Evolutionary conservation across 2,797 vertebrate species (phyloP), one percentile per base, ranked within the genome.

Genomic region (Sus cebifrons): DNA sequence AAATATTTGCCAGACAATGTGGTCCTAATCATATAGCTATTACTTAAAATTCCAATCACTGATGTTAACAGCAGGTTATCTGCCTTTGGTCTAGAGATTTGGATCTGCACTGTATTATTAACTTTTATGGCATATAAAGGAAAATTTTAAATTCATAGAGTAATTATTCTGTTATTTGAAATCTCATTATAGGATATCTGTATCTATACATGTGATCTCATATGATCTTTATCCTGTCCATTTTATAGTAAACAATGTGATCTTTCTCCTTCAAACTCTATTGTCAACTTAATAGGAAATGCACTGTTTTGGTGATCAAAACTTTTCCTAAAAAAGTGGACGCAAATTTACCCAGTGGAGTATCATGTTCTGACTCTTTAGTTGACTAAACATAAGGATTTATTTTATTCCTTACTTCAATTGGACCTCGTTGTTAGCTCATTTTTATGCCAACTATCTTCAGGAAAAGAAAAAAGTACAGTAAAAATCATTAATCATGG

Each of bases 381-480:
- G 86, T 90, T 97, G 86, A 88, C 36, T 96, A 87, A 98, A 95
- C 56, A 97, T 97, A 97, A 98, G n/a, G 21, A 84, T 97, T 98
- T 73, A 95, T 95, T 98, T 89, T 96, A 73, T 96, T 98, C 74
- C 16, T 97, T 98, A 97, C 91, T 96, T 97, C 44, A 27, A 1
- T 86, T 97, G 97, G 83, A 98, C 93, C 71, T 49, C 89, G 91
- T 96, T 98, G 25, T 54, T 96, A 96, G 90, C 60, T 83, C 78
- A 83, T 96, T 96, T 97, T 97, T 97, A 96, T 94, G 83, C 75
- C 97, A 94, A 96, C 32, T 97, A 81, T 86, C 86, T 65, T 40
- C 67, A 97, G 89, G 86, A 98, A 98, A 98, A 98, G 68, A 97
- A 97, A 97, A 98, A 97, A 89, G 49, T 20, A 29, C 2, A 91